These are phyloP conservation scores for Scophthalmus maximus DNA, from an alignment of 2,113 vertebrate species.

Conservation along the genomic window DNA sequence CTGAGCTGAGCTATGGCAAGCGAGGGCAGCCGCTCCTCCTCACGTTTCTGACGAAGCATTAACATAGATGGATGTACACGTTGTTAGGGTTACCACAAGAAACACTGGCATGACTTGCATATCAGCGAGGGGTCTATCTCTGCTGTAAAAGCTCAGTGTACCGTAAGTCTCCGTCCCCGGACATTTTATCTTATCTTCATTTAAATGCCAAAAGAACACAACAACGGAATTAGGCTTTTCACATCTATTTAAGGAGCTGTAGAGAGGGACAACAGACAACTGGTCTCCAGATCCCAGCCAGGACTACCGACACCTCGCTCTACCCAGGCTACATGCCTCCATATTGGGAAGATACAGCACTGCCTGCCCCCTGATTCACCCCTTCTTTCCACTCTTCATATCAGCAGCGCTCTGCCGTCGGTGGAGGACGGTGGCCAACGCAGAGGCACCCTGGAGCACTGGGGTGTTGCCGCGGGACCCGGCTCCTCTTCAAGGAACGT, in stretches of 20 bases:
- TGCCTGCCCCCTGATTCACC: conserved; percentile 62
- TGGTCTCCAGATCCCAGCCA: conserved; percentile 15
- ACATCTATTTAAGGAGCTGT: conserved; percentile 66
- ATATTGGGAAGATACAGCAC: conserved; percentile 57
- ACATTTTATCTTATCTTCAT: conserved; percentile 53
- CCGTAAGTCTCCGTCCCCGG: conserved; percentile 30
- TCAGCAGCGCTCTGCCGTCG: conserved; percentile 68
- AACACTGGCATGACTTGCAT: not conserved
- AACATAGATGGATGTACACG: not conserved
- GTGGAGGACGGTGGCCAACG: conserved; percentile 42
- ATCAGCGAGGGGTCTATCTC: not conserved
- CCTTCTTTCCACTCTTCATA: conserved; percentile 68
- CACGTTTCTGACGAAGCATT: too few species aligned
- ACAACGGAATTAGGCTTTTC: conserved; percentile 34
- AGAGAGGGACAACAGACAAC: conserved; percentile 38
- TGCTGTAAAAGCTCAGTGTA: conserved; percentile 22
- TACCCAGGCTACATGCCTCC: conserved; percentile 40
- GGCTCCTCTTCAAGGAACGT: conserved; percentile 10
- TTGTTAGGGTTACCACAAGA: not conserved
- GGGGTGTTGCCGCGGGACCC: not conserved
- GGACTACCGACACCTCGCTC: conserved; percentile 62
- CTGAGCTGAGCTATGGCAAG: too few species aligned
- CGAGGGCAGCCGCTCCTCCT: too few species aligned
- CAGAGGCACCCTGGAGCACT: conserved; percentile 24
- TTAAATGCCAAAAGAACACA: conserved; percentile 36